Base-by-base conservation (phyloP, 2,888 invertebrate species). In the Sminthurinus aureus region DNA sequence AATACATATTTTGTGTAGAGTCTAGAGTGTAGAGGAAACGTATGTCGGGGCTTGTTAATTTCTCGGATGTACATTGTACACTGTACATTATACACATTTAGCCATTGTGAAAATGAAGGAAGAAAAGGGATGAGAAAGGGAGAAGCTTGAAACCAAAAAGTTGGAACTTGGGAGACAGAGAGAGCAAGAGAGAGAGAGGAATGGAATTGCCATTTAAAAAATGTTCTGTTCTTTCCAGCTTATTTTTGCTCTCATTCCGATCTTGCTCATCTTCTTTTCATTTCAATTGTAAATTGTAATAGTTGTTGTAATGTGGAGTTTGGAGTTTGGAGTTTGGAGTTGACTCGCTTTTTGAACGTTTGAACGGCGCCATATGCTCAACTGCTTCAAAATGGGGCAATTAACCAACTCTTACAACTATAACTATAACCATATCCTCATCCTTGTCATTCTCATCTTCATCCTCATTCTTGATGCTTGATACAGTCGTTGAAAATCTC, bases 161-260 rank as follows among this genome's bases (percentile, higher is more conserved):
- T 38, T 38, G 38, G 38, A 38, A 38, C 3, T 38, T 38, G 38
- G 6, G 38, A 38, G 38, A 38, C 38, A 38, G 6, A 38, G 67
- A 12, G 12, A 67, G 67, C 0, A 8, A 64, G 64, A 64, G 8
- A n/a, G 64, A 64, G 3, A n/a, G 64, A 1, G 67, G 71, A 71
- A 22, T 20, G 20, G 71, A 24, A 82, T 74, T 50, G 83, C 75
- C 81, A 84, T 85, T 85, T 79, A 79, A 85, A 85, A 85, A 85
- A 84, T 85, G 52, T 81, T 84, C 83, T 52, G 22, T 76, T 85
- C 83, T 81, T 84, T 76, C 76, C 74, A 38, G 77, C 66, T 78
- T 74, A 85, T 84, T 84, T 85, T 85, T 85, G 67, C 85, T 85
- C 83, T 81, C 85, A 83, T 84, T 85, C n/a, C n/a, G n/a, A n/a